A percentile compares a stretch with the other conserved stretches of the same genome.
These are phyloP conservation scores for Epizoanthus illoricatus DNA, from an alignment of 92 coral and sea anemone genomes.

Conservation along the genomic window DNA sequence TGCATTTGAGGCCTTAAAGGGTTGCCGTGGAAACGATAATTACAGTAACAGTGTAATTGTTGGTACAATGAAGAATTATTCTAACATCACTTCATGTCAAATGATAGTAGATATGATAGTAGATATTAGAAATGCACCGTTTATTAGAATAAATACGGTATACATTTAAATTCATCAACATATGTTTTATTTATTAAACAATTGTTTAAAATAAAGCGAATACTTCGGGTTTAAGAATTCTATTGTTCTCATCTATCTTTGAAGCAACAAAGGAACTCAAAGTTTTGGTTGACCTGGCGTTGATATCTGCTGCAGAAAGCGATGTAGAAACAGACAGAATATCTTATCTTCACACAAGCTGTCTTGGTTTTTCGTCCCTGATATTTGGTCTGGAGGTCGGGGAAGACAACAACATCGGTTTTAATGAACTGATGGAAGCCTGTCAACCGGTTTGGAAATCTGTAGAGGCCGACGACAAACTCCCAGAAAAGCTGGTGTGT, in stretches of 20 bases:
- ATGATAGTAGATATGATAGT: too few relatives aligned
- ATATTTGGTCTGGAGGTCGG: slow-evolving; percentile 48
- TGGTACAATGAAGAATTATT: too few relatives aligned
- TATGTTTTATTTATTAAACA: too few relatives aligned
- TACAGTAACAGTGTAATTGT: too few relatives aligned
- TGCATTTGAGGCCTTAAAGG: too few relatives aligned
- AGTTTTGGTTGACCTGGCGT: slow-evolving; percentile 67
- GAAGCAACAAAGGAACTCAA: slow-evolving; percentile 52
- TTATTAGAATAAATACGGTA: too few relatives aligned
- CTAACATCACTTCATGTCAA: too few relatives aligned
- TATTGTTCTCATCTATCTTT: background rate
- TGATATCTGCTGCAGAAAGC: slow-evolving; percentile 72
- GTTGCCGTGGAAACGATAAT: too few relatives aligned
- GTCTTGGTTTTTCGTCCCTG: slow-evolving; percentile 60
- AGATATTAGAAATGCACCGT: too few relatives aligned
- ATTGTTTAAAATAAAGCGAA: too few relatives aligned
- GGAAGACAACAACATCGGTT: slow-evolving; percentile 16
- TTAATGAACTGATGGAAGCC: slow-evolving; percentile 48
- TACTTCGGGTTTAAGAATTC: too few relatives aligned
- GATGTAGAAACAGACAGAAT: slow-evolving; percentile 65
- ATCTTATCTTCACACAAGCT: slow-evolving; percentile 63
- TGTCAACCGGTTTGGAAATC: slow-evolving; percentile 71
- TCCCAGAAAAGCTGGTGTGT: slow-evolving; percentile 51
- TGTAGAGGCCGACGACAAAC: slow-evolving; percentile 41
- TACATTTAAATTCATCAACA: too few relatives aligned